A percentile compares a stretch with the other conserved stretches of the same genome.
These are phyloP conservation scores for Nyctereutes procyonoides DNA, from an alignment of 2,113 vertebrate genomes.

Conservation along the genomic window DNA sequence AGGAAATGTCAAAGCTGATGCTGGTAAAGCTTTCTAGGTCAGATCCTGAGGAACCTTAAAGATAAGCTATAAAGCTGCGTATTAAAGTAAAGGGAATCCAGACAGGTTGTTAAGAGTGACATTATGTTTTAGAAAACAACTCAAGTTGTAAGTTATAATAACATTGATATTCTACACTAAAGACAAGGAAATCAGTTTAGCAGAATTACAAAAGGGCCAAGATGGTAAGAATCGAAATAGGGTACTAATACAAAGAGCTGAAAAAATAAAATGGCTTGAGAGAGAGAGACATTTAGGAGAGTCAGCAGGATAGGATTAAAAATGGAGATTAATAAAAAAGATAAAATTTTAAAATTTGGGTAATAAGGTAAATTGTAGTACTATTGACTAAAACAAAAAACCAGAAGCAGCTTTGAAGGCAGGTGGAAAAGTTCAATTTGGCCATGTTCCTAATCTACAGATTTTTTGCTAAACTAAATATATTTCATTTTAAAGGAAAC, in stretches of 20 bases:
- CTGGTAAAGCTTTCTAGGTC: constrained; percentile 10
- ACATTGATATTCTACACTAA: background rate
- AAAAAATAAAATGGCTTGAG: constrained; percentile 27
- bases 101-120: background rate
- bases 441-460: background rate
- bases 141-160: background rate
- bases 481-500: constrained; percentile 13
- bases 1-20: background rate
- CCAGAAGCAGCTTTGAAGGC: background rate
- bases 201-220: constrained; percentile 25
- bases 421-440: background rate
- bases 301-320: background rate
- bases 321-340: background rate
- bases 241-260: constrained; percentile 11
- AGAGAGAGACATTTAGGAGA: background rate
- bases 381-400: background rate
- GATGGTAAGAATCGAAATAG: background rate
- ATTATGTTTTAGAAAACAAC: constrained; percentile 29
- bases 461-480: constrained; percentile 26
- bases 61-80: background rate
- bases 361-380: background rate
- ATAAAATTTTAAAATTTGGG: background rate
- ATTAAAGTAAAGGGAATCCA: constrained; percentile 9
- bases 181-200: background rate
- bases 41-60: constrained; percentile 36